Evolutionary conservation across 1,140 invertebrate genomes (phyloP), one percentile per base, ranked within the genome.

Genomic region (Papilio dardanus): DNA sequence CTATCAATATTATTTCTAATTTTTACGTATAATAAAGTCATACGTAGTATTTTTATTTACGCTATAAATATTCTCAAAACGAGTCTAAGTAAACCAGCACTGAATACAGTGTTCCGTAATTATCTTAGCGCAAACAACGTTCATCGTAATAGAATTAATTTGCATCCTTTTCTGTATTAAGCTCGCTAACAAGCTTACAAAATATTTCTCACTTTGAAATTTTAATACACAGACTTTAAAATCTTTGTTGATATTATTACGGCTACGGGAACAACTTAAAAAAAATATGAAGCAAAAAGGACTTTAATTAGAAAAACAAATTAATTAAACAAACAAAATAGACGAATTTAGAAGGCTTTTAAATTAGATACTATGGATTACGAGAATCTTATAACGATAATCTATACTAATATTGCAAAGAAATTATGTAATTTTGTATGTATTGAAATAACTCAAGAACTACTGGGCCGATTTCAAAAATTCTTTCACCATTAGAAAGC

Each of bases 101-200:
- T 73, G 71, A 73, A 73, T 73, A 73, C 71, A 73, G 71, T 73
- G 50, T 73, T 58, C n/a, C 71, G 46, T 73, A 73, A 73, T 73
- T 73, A 73, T 73, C 71, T 73, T 73, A 73, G 71, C 71, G 71
- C 46, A 73, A 73, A 73, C 71, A 73, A 73, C 71, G 71, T 73
- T 73, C 71, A 73, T 73, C 71, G 71, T 73, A 73, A 73, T 73
- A 73, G 42, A 73, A 73, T 73, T 73, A 73, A 73, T 73, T 73
- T 73, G 71, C 71, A 73, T 73, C 71, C 71, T 73, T 73, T 73
- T 73, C 71, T 73, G 71, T 73, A 73, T 73, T 73, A 73, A 73
- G 71, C 71, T 73, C 71, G 71, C 71, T 73, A 73, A 73, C 71
- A 73, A 73, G 71, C 46, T 73, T 73, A 73, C 71, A 73, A 73